phyloP scores from a whole-genome alignment of 2,888 invertebrate species.

The Anaspis maculata region DNA sequence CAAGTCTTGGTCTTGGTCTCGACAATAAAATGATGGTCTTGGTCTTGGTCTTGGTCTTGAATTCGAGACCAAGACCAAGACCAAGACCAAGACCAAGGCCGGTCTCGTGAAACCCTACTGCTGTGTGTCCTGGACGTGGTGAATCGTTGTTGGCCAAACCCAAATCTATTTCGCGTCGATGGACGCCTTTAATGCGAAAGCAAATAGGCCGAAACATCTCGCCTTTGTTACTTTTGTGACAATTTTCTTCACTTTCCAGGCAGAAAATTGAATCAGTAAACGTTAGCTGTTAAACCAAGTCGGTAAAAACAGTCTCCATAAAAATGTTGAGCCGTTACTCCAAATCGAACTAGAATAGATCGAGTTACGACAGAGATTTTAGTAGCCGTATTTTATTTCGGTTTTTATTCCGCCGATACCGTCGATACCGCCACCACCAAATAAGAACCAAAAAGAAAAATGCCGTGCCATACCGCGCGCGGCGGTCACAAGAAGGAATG shows the following conservation, averaged over 20 bases:
- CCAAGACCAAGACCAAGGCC: too few species aligned
- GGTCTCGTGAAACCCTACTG: too few species aligned
- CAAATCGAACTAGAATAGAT: constrained; percentile 19
- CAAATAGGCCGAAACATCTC: constrained; percentile 5
- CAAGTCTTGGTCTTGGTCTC: too few species aligned
- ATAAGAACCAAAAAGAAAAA: constrained; percentile 1
- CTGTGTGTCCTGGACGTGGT: too few species aligned
- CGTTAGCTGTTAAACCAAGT: constrained; percentile 15
- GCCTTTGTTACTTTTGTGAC: constrained; percentile 5
- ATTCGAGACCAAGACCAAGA: too few species aligned
- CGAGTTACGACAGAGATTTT: constrained; percentile 17
- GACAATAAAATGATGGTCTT: too few species aligned
- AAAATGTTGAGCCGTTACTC: constrained; percentile 17
- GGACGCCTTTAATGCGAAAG: constrained; percentile 2
- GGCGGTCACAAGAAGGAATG: too few species aligned
- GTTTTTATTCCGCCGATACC: constrained; percentile 6
- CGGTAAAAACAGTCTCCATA: constrained; percentile 16
- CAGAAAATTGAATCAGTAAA: constrained; percentile 17
- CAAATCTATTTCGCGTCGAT: too few species aligned
- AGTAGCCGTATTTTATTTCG: constrained; percentile 19
- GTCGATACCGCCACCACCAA: not conserved
- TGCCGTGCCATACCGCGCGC: constrained; percentile 4
- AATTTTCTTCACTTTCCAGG: constrained; percentile 8
- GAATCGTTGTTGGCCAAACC: too few species aligned
- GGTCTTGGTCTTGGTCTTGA: too few species aligned